A percentile compares a stretch with the other conserved stretches of the same genome.
These are phyloP conservation scores for Chesias legatella DNA, from an alignment of 2,888 invertebrate species.

Conservation along the genomic window DNA sequence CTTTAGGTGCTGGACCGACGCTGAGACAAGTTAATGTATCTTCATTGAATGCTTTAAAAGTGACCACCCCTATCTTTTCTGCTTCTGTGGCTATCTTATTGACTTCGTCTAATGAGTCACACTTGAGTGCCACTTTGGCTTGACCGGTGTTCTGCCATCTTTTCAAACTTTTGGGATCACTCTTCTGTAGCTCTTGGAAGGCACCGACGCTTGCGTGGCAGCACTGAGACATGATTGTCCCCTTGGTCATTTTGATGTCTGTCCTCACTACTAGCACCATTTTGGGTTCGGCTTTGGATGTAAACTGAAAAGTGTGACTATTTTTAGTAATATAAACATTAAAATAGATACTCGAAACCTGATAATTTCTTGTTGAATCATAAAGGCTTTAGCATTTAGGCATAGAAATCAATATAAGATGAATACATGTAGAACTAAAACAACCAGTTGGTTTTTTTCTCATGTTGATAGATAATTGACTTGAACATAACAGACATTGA, in stretches of 20 bases:
- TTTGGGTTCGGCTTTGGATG: conserved; percentile 81
- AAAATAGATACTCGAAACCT: too few species aligned
- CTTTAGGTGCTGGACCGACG: conserved; percentile 89
- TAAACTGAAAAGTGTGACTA: conserved; percentile 35
- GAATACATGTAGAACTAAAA: too few species aligned
- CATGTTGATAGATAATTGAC: too few species aligned
- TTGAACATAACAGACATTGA: too few species aligned
- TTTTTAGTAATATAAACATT: too few species aligned
- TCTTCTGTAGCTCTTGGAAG: conserved; percentile 82
- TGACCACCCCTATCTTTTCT: conserved; percentile 82
- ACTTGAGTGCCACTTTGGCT: conserved; percentile 89
- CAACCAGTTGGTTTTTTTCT: too few species aligned
- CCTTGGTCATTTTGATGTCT: conserved; percentile 95
- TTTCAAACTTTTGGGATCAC: conserved; percentile 77
- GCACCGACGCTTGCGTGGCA: conserved; percentile 92
- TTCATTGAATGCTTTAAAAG: conserved; percentile 89
- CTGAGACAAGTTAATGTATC: conserved; percentile 93
- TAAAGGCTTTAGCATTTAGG: too few species aligned
- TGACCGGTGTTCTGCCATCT: conserved; percentile 84
- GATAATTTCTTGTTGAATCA: too few species aligned
- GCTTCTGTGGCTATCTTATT: conserved; percentile 83
- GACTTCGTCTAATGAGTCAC: conserved; percentile 86
- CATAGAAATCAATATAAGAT: too few species aligned
- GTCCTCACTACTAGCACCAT: conserved; percentile 90
- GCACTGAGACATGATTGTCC: conserved; percentile 94